Base-by-base conservation (phyloP, 2,113 vertebrate genomes). In the Vulpes lagopus region DNA sequence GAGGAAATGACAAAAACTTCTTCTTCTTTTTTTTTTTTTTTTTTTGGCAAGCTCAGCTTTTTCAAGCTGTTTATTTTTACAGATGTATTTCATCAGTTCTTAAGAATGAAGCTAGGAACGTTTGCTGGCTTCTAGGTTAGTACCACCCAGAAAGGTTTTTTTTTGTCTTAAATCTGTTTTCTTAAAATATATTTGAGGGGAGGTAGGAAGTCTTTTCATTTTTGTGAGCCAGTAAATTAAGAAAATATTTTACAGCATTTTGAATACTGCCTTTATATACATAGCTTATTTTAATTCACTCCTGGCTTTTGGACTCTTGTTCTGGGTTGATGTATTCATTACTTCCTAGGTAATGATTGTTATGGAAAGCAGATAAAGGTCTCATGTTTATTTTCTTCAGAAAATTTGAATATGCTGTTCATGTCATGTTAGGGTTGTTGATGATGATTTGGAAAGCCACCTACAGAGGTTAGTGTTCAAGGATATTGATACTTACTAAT, bases 61-160 rank as follows among this genome's bases (percentile, higher is more conserved):
- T 92, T 92, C 25, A 82, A 95, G 88, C 82, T 98, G 90, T 98
- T 96, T 97, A 91, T 97, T 98, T 98, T 97, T 97, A 78, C 98
- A 98, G 98, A 96, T 98, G 96, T 97, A 89, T 95, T 98, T 96
- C 88, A 96, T 98, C 96, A 97, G 57, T 92, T 97, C 95, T 97
- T 96, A 97, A 98, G 94, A 97, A 98, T 92, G 96, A 97, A 96
- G 55, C 71, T 69, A 93, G 90, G 97, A 98, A 98, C 97, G 96
- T 96, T 89, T 97, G 82, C 76, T 98, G 97, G 95, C 96, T 97
- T 96, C 87, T 94, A 94, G 71, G 12, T 96, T 94, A 86, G 92
- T 82, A 97, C 97, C 97, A 97, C 98, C 95, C 98, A 97, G 97
- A 94, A 94, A 95, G 25, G 38, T 67, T n/a, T n/a, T 32, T 67